A percentile compares a stretch with the other conserved stretches of the same genome.
Conservation (phyloP, 2,888 invertebrate genomes). For the Brachycybe producta region DNA sequence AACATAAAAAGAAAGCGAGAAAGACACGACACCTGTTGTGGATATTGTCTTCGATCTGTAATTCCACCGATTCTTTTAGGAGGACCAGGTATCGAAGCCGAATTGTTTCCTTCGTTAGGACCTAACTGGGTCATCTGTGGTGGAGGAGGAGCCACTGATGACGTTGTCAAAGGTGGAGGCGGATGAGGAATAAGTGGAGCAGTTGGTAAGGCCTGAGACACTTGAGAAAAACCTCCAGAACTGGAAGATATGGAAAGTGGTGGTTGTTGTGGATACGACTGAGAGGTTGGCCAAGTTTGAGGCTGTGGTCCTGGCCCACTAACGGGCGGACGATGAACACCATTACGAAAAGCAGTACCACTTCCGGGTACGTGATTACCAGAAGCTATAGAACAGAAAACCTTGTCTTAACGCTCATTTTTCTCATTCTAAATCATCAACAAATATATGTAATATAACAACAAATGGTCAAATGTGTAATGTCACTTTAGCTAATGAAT, state of each 20-base stretch:
- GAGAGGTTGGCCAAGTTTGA: neutral
- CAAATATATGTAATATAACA: no score
- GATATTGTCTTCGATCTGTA: slow-evolving; percentile 14
- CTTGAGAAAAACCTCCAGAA: neutral
- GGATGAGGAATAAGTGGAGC: slow-evolving; percentile 4
- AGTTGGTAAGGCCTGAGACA: neutral
- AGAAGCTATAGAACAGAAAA: no score
- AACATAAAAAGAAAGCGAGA: neutral
- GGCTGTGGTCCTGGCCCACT: neutral
- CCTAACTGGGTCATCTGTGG: neutral
- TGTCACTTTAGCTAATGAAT: no score
- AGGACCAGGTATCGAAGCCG: neutral
- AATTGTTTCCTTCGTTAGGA: no score
- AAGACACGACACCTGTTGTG: no score
- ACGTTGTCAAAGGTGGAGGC: slow-evolving; percentile 22
- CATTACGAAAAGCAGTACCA: slow-evolving; percentile 19
- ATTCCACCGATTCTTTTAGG: neutral
- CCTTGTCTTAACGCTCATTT: no score
- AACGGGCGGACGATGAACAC: slow-evolving; percentile 6
- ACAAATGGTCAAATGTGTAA: no score
- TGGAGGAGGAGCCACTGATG: slow-evolving; percentile 10
- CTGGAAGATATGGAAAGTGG: neutral
- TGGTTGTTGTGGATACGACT: neutral
- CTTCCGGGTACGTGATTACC: no score
- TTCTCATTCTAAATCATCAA: no score